Base-by-base conservation (phyloP, 2,888 invertebrate species). In the Yponomeuta evonymella region DNA sequence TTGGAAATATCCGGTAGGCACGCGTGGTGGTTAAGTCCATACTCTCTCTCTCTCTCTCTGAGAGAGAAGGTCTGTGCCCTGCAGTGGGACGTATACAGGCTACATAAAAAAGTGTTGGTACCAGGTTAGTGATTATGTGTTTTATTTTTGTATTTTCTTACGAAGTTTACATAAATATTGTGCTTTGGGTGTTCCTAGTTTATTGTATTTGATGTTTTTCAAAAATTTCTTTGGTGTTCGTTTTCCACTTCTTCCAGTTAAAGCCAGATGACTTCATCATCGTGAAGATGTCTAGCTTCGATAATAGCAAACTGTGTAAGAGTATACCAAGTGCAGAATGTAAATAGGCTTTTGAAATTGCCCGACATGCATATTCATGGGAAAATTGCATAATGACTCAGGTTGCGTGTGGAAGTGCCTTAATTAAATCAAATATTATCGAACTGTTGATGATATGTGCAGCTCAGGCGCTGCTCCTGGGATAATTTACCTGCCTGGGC, bases 361-460 rank as follows among this genome's bases (percentile, higher is more conserved):
- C 63, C 43, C 63, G 63, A 62, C 63, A 63, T 70, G 63, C 70
- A 70, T 64, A 63, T 64, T 70, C 70, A 43, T 69, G 70, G 62
- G 70, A 64, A 70, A 70, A 70, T 63, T 70, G 70, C 70, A 70
- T 70, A 70, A 70, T 64, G 36, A 48, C 70, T 23, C 23, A 10
- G 10, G 15, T 36, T 70, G 30, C 70, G 64, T 69, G 70, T 64
- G 62, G n/a, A 43, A 36, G 70, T 63, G 63, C 63, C 48, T 63
- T 63, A 70, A 70, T 62, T 70, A 70, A 70, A 69, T 69, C 69
- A 69, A 70, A 70, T 36, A 70, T 70, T 70, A 62, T 63, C 51
- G 51, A 67, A 43, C 48, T 23, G 65, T 29, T 65, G 51, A 58
- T 58, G 51, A 58, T 58, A 58, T 58, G 51, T 9, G 51, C 51